Evolutionary conservation across 2,888 invertebrate species (phyloP), one percentile per base, ranked within the genome.

Genomic region (Branchellion lobata): DNA sequence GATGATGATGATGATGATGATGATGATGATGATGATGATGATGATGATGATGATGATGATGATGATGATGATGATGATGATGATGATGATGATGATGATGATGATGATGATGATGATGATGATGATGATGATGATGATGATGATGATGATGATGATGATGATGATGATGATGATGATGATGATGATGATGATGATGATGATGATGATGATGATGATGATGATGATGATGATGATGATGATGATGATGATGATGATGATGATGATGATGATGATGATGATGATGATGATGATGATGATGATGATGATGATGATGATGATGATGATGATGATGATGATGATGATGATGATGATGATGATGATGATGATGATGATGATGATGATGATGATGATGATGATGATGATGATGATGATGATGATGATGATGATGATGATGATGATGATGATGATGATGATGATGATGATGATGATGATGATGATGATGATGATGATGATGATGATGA

Each of bases 331-430:
- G 74, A 74, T 74, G 74, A 75, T 65, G 75, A 75, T 75, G 75
- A 75, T 75, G 72, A 72, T 79, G 74, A 74, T 73, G 79, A 79
- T 73, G 74, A 57, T 57, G 65, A 34, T 57, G 74, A 74, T 57
- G 72, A 47, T 53, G 80, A 77, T 69, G 80, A 68, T 69, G 80
- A 77, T 69, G 51, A 77, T 69, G 80, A 77, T 51, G 80, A 77
- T 31, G 77, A 36, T 69, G 34, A 40, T 69, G 80, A 77, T 69
- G 77, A 80, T 33, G 68, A 68, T 51, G 77, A 80, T 1, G 69
- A 40, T 69, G 76, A 69, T 51, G 69, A 80, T 69, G 80, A 80
- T 69, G 68, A 77, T 36, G n/a, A n/a, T n/a, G n/a, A n/a, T n/a
- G n/a, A n/a, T n/a, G n/a, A n/a, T n/a, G n/a, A 40, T 40, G 40